phyloP scores from a whole-genome alignment of 2,113 vertebrate genomes.

The Limnothrissa miodon region DNA sequence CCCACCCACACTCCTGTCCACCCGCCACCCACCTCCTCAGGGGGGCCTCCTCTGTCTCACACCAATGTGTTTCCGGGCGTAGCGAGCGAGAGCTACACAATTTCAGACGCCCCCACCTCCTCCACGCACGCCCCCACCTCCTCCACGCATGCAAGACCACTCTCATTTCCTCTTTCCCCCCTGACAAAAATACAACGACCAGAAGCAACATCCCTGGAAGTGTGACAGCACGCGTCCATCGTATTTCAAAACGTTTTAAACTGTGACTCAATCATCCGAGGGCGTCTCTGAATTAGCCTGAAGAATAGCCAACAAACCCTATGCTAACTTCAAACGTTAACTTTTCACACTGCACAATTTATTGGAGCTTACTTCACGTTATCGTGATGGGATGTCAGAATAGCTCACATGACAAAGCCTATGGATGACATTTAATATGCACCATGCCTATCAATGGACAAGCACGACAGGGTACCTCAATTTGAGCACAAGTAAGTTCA shows the following conservation, averaged over 20 bases:
- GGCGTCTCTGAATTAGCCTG: neutral
- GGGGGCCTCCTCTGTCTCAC: neutral
- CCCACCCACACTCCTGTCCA: neutral
- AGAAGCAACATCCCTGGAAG: constrained; percentile 15
- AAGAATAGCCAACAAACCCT: neutral
- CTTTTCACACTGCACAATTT: neutral
- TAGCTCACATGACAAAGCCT: neutral
- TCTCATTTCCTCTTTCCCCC: constrained; percentile 45
- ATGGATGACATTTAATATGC: neutral
- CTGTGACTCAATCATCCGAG: neutral
- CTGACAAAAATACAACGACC: constrained; percentile 27
- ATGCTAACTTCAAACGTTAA: neutral
- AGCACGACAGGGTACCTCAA: neutral
- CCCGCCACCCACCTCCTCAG: neutral
- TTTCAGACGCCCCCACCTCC: constrained; percentile 26
- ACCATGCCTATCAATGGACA: neutral
- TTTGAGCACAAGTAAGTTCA: constrained; percentile 31
- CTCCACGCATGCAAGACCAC: neutral
- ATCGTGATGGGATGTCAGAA: neutral
- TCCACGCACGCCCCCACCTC: neutral
- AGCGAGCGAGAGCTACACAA: neutral
- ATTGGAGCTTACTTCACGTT: neutral
- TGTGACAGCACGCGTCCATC: constrained; percentile 15
- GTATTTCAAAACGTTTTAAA: neutral
- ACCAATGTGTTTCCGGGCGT: constrained; percentile 70